These are phyloP conservation scores for Camponotus fellah DNA, from an alignment of 2,888 invertebrate species.

Conservation along the genomic window DNA sequence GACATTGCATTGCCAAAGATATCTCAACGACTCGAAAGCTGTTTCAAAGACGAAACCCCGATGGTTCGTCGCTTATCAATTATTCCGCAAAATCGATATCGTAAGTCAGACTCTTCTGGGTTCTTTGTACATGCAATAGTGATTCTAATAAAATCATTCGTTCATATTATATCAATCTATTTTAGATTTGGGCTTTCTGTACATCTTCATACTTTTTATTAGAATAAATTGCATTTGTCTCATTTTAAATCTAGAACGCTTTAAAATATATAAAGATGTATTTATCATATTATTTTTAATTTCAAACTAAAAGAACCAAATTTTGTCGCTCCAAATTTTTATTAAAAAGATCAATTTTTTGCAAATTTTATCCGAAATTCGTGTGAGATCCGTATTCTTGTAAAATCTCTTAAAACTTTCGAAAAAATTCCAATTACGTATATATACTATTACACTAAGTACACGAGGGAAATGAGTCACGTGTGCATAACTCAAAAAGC, in stretches of 20 bases:
- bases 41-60: constrained; percentile 28
- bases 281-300: neutral
- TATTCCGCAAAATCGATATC: constrained; percentile 38
- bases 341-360: neutral
- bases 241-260: neutral
- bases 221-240: neutral
- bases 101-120: constrained; percentile 24
- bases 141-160: neutral
- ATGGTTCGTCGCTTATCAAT: constrained; percentile 43
- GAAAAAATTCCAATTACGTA: neutral
- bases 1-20: constrained; percentile 17
- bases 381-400: neutral
- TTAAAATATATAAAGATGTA: neutral
- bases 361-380: neutral
- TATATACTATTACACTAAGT: neutral
- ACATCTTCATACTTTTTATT: neutral
- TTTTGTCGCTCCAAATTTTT: neutral
- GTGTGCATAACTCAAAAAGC: constrained; percentile 15
- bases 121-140: constrained; percentile 24
- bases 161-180: constrained; percentile 36
- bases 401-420: neutral
- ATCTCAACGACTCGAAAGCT: constrained; percentile 34
- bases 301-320: neutral
- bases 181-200: neutral
- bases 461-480: too few relatives aligned